Percentiles rank a stretch among this genome's conserved stretches.
These are phyloP conservation scores for Auanema freiburgensis DNA, from an alignment of 2,888 invertebrate genomes.

Conservation along the genomic window DNA sequence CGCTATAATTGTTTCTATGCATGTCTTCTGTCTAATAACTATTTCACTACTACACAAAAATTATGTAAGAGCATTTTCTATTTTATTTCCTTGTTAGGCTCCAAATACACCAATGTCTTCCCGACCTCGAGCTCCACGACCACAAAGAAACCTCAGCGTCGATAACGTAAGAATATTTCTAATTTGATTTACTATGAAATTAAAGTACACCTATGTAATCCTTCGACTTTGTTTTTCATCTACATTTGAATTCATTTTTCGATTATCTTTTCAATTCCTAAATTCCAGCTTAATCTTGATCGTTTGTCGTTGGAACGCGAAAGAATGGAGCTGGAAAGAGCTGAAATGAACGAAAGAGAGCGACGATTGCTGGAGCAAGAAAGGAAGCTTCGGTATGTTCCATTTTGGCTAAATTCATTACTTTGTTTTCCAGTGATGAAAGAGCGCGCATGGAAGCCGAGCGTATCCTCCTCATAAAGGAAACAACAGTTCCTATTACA, in stretches of 20 bases:
- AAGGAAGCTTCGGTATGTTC: conserved; percentile 32
- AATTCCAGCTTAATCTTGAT: conserved; percentile 60
- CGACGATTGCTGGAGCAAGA: conserved; percentile 56
- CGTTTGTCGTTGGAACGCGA: conserved; percentile 60
- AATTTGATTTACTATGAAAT: neutral
- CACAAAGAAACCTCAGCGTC: conserved; percentile 42
- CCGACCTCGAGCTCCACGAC: conserved; percentile 31
- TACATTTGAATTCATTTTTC: conserved; percentile 5
- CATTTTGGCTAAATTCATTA: too few species aligned
- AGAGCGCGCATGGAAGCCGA: conserved; percentile 53
- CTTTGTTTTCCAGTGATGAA: conserved; percentile 51
- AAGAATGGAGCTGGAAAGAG: conserved; percentile 60
- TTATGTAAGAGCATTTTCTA: neutral
- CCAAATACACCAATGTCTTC: conserved; percentile 39
- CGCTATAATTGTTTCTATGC: conserved; percentile 4
- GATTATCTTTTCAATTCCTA: neutral
- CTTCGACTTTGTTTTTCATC: neutral
- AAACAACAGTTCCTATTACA: conserved; percentile 11
- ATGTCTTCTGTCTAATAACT: neutral
- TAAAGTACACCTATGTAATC: neutral
- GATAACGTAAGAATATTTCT: conserved; percentile 36
- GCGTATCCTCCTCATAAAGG: conserved; percentile 36
- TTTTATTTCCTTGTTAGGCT: conserved; percentile 27
- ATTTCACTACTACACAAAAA: conserved; percentile 1
- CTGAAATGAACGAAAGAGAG: conserved; percentile 59